A percentile compares a stretch with the other conserved stretches of the same genome.
These are phyloP conservation scores for Mythimna ferrago DNA, from an alignment of 2,888 invertebrate species.

Conservation along the genomic window DNA sequence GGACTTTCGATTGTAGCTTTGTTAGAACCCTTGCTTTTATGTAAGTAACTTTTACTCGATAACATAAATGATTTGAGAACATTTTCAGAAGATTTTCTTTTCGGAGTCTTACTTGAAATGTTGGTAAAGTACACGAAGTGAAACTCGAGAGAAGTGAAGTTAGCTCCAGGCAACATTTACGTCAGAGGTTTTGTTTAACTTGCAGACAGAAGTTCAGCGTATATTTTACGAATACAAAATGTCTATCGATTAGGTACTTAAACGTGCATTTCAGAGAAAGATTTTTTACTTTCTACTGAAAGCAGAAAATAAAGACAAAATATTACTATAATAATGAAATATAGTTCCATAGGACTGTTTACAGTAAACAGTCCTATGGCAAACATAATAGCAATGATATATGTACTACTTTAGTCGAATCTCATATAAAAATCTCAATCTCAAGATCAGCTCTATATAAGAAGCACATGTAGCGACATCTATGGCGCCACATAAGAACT, in stretches of 20 bases:
- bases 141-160: slow-evolving; percentile 14
- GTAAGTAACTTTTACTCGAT: background rate
- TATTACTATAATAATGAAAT: no score
- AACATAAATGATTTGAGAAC: slow-evolving; percentile 10
- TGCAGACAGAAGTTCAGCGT: slow-evolving; percentile 21
- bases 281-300: background rate
- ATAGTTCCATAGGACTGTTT: no score
- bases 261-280: background rate
- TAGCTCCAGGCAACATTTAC: slow-evolving; percentile 25
- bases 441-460: background rate
- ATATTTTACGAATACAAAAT: slow-evolving; percentile 27
- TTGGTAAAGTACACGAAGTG: slow-evolving; percentile 16
- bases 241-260: background rate
- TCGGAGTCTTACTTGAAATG: slow-evolving; percentile 6
- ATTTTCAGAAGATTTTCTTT: slow-evolving; percentile 9
- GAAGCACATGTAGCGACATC: no score
- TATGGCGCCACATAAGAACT: no score
- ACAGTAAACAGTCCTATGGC: background rate
- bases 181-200: slow-evolving; percentile 38
- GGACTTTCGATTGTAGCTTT: background rate
- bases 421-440: no score
- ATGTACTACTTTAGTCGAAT: background rate
- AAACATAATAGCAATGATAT: background rate
- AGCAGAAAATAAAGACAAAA: background rate
- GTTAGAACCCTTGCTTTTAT: background rate